Evolutionary conservation across 2,113 vertebrate species (phyloP).

Genomic region (human): DNA sequence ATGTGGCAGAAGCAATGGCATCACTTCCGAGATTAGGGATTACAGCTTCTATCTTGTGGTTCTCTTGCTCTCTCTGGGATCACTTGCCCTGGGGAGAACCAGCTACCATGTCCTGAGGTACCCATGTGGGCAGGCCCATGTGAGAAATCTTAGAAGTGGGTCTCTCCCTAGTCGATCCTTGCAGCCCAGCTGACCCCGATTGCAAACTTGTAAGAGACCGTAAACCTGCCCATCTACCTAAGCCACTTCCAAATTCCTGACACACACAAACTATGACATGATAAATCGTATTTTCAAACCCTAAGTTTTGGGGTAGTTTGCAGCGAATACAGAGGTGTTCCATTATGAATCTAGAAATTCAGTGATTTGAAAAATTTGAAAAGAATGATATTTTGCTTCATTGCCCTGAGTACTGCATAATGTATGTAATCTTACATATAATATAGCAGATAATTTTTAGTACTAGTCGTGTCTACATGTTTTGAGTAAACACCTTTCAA

Average conservation of each 20-base stretch:
- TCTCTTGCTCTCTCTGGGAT: background rate
- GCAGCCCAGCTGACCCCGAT: background rate
- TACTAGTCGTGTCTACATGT: background rate
- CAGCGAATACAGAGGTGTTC: background rate
- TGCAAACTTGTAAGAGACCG: background rate
- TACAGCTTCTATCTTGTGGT: background rate
- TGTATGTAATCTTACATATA: background rate
- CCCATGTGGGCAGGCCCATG: background rate
- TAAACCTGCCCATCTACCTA: background rate
- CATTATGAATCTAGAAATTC: background rate
- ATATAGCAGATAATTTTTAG: background rate
- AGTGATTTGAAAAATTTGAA: background rate
- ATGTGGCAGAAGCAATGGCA: background rate
- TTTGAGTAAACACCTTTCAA: constrained; percentile 44
- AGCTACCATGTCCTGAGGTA: background rate
- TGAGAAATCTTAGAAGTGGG: background rate
- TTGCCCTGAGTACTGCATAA: background rate
- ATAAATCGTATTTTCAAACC: background rate
- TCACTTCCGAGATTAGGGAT: background rate
- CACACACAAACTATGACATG: background rate
- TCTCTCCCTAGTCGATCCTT: background rate
- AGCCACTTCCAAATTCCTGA: background rate
- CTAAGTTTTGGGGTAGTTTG: background rate
- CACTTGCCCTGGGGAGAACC: background rate
- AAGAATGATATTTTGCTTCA: background rate